Evolutionary conservation across 2,113 vertebrate genomes (phyloP).

Genomic region (Opisthocomus hoazin): DNA sequence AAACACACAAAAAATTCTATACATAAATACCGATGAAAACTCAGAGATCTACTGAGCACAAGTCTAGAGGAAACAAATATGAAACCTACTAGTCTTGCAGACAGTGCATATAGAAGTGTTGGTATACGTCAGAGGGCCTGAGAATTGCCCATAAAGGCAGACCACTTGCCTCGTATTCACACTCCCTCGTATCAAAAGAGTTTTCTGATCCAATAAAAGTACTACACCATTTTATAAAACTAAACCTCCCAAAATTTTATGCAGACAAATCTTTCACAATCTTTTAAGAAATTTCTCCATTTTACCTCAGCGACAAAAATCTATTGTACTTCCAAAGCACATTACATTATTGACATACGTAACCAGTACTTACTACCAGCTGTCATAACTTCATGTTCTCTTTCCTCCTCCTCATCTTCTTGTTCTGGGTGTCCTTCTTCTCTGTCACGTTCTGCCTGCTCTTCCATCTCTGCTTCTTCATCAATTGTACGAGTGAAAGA

Average conservation of each 20-base stretch:
- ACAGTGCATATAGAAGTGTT: neutral
- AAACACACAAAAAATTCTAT: neutral
- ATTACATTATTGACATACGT: neutral
- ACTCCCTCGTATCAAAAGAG: neutral
- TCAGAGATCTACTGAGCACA: neutral
- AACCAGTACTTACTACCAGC: slow-evolving; percentile 88
- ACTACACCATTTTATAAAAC: neutral
- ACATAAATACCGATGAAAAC: neutral
- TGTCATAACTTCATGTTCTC: slow-evolving; percentile 96
- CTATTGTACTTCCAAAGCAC: neutral
- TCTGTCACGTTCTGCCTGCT: slow-evolving; percentile 87
- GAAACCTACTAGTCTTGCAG: neutral
- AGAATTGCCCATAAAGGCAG: neutral
- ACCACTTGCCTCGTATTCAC: neutral
- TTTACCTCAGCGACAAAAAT: neutral
- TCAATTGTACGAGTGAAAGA: slow-evolving; percentile 96
- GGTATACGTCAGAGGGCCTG: neutral
- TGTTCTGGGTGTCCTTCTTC: slow-evolving; percentile 91
- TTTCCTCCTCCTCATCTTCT: slow-evolving; percentile 92
- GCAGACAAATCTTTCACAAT: neutral
- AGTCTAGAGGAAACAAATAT: neutral
- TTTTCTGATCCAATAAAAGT: neutral
- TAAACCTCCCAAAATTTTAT: neutral
- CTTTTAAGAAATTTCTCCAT: neutral
- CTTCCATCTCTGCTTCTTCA: slow-evolving; percentile 95